These are phyloP conservation scores for Gulo gulo DNA, from an alignment of 2,113 vertebrate species.

Conservation along the genomic window DNA sequence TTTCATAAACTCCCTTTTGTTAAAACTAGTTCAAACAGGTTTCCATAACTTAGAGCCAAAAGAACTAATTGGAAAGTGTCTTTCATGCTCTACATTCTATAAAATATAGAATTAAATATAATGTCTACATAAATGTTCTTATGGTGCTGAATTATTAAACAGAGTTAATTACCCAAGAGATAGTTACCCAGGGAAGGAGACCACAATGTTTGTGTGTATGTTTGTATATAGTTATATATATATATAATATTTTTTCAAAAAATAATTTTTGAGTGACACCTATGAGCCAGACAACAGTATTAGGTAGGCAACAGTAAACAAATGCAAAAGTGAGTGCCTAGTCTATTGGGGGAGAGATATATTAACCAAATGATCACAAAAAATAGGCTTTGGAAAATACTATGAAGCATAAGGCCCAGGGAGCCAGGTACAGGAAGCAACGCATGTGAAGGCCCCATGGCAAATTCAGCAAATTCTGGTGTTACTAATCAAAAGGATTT, in stretches of 20 bases:
- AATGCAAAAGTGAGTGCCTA: neutral
- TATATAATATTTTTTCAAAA: neutral
- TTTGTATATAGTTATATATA: neutral
- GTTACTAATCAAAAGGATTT: neutral
- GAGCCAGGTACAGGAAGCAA: neutral
- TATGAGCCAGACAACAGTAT: neutral
- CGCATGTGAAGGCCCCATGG: neutral
- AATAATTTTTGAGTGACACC: neutral
- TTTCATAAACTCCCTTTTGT: conserved; percentile 15
- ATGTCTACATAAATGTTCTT: neutral
- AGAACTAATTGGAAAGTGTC: neutral
- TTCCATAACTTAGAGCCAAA: neutral
- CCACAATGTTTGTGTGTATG: neutral
- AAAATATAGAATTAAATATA: neutral
- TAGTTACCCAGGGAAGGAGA: neutral
- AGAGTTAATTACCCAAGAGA: neutral
- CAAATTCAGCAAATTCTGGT: neutral
- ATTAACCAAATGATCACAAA: neutral
- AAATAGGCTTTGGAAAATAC: neutral
- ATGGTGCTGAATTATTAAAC: conserved; percentile 31
- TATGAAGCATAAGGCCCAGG: neutral
- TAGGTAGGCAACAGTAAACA: neutral
- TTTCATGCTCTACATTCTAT: neutral
- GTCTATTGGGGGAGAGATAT: neutral
- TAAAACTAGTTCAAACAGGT: neutral